phyloP scores from a whole-genome alignment of 2,888 invertebrate species.

The Pogonocherus hispidulus region DNA sequence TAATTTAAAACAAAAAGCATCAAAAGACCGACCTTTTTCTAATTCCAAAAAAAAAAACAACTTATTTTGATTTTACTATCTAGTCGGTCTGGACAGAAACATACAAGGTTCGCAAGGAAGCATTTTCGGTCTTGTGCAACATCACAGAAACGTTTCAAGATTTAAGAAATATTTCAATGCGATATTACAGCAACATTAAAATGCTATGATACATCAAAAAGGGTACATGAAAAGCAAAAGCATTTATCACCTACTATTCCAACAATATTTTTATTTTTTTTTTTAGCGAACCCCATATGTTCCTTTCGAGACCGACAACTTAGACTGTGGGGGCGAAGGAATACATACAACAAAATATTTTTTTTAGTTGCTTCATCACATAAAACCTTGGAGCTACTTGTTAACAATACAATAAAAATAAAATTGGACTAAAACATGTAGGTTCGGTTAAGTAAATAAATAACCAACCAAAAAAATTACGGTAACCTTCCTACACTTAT shows the following conservation, averaged over 20 bases:
- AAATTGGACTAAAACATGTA: constrained; percentile 31
- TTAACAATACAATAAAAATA: constrained; percentile 29
- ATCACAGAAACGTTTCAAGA: constrained; percentile 47
- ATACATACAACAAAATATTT: constrained; percentile 42
- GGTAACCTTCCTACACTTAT: constrained; percentile 38
- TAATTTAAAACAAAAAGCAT: constrained; percentile 27
- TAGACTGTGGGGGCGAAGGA: constrained; percentile 25
- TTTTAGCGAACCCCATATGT: constrained; percentile 4
- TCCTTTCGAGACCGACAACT: constrained; percentile 42
- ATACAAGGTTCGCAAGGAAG: background rate
- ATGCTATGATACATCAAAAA: constrained; percentile 1
- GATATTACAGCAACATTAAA: constrained; percentile 40
- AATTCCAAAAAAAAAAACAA: constrained; percentile 28
- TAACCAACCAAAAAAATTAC: constrained; percentile 34
- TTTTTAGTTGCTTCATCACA: constrained; percentile 29
- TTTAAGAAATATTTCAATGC: constrained; percentile 45
- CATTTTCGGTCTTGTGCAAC: constrained; percentile 27
- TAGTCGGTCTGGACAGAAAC: constrained; percentile 40
- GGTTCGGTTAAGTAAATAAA: constrained; percentile 34
- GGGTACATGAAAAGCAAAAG: constrained; percentile 27
- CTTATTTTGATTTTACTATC: constrained; percentile 26
- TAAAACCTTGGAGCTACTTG: constrained; percentile 26
- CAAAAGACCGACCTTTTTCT: constrained; percentile 11
- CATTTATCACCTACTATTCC: constrained; percentile 5
- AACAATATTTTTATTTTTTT: constrained; percentile 9